A percentile compares a stretch with the other conserved stretches of the same genome.
phyloP scores from a whole-genome alignment of 2,888 invertebrate species.

The Masnerella sp. region DNA sequence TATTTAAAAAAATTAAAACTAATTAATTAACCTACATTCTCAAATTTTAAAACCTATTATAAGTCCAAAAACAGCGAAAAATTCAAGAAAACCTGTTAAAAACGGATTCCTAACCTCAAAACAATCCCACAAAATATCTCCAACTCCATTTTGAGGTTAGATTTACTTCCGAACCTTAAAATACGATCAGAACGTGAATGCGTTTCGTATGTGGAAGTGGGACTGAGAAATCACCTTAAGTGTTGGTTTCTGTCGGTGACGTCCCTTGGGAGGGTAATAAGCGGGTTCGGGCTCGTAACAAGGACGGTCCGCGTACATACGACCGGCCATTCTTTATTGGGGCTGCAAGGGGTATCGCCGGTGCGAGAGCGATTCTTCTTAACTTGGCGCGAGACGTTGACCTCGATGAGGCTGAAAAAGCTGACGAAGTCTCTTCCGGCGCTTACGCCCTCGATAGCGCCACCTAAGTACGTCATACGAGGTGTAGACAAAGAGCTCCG shows the following conservation, averaged over 20 bases:
- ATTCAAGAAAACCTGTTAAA: too few species aligned
- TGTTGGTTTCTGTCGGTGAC: constrained; percentile 31
- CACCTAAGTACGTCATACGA: constrained; percentile 57
- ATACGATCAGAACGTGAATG: too few species aligned
- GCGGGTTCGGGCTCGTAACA: constrained; percentile 52
- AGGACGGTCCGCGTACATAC: constrained; percentile 38
- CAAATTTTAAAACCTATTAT: too few species aligned
- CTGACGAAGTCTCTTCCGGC: constrained; percentile 64
- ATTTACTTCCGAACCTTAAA: too few species aligned
- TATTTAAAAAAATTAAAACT: too few species aligned
- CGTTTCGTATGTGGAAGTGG: too few species aligned
- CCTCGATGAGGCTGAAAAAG: constrained; percentile 65
- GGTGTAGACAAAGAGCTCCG: constrained; percentile 54
- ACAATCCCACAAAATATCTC: too few species aligned
- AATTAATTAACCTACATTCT: too few species aligned
- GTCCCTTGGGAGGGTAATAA: constrained; percentile 62
- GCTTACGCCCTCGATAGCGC: constrained; percentile 46
- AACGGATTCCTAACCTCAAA: too few species aligned
- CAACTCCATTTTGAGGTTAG: too few species aligned
- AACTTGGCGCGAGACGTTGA: constrained; percentile 50
- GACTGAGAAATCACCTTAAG: too few species aligned
- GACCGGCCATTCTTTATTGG: constrained; percentile 52
- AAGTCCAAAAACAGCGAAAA: too few species aligned
- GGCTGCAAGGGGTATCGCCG: constrained; percentile 48
- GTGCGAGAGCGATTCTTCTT: constrained; percentile 52